A percentile compares a stretch with the other conserved stretches of the same genome.
Conservation (phyloP, 1,140 invertebrate species). For the Lerema accius region DNA sequence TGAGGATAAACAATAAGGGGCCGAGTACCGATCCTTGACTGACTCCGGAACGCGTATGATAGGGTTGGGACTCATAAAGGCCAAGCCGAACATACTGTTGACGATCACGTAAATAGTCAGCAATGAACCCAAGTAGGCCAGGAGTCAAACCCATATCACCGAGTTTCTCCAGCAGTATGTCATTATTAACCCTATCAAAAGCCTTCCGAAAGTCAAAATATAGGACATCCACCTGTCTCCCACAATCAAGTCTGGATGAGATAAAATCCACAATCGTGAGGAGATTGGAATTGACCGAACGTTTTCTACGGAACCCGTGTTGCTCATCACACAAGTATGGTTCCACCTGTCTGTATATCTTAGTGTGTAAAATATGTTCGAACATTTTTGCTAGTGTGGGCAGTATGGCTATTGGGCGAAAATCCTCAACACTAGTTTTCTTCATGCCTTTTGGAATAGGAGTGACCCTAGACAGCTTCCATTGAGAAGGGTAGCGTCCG, state of each 20-base stretch:
- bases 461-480: not conserved
- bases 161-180: constrained; percentile 34
- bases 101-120: constrained; percentile 24
- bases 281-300: not conserved
- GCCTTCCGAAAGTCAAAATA: constrained; percentile 10
- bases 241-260: constrained; percentile 21
- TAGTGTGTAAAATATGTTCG: constrained; percentile 1
- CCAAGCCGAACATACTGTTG: constrained; percentile 35
- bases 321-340: constrained; percentile 4
- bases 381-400: not conserved
- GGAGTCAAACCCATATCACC: constrained; percentile 19
- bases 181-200: constrained; percentile 33
- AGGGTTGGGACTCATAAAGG: constrained; percentile 25
- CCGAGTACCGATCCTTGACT: constrained; percentile 34
- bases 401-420: not conserved
- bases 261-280: constrained; percentile 11
- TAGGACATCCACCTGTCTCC: constrained; percentile 12
- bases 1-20: constrained; percentile 18
- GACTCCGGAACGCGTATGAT: constrained; percentile 33
- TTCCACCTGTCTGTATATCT: not conserved
- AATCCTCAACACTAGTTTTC: not conserved
- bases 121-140: constrained; percentile 13
- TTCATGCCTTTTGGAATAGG: not conserved
- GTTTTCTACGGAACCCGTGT: not conserved
- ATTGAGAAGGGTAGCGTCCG: constrained; percentile 1